Base-by-base conservation (phyloP, 2,797 vertebrate species). In the Semaprochilodus insignis region DNA sequence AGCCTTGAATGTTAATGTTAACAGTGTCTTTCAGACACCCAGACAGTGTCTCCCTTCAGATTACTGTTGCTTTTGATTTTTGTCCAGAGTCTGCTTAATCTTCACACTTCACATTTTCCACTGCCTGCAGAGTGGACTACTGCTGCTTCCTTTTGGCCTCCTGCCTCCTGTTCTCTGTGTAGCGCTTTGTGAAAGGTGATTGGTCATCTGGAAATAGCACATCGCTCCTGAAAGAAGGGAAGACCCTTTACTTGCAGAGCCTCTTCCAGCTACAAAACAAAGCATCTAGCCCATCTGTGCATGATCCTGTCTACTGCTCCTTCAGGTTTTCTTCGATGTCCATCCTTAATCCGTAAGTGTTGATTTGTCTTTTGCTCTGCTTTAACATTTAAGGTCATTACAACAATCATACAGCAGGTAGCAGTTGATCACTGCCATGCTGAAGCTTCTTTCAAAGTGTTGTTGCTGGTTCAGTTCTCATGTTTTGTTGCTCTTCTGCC, bases 51-150 rank as follows among this genome's bases (percentile, higher is more conserved):
- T 60, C 54, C 21, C 21, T 34, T 34, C 31, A 34, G 21, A 19
- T 65, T 31, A 34, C 6, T 66, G 63, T 66, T 66, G 4, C 63
- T 40, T 67, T 67, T n/a, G 19, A 67, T 19, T 40, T 19, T 34
- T 67, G 21, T 67, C 65, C 65, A 40, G 65, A 67, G 7, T 8
- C 31, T 40, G 65, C 34, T 40, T 34, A 57, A 13, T n/a, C 54
- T 74, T 73, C 17, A 6, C 72, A 59, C 31, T 59, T 40, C 17
- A 57, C 21, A 62, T 76, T 40, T 23, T 48, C 54, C 63, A 66
- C 19, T 34, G 63, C 76, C 51, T 36, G 62, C 19, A n/a, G 75
- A 27, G 13, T 17, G 16, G 7, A 16, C 60, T 23, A 15, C 59
- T 31, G 34, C 74, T 65, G 23, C n/a, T 19, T 21, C 36, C 7